phyloP scores from a whole-genome alignment of 1,140 invertebrate genomes.

The Chironomus tepperi region DNA sequence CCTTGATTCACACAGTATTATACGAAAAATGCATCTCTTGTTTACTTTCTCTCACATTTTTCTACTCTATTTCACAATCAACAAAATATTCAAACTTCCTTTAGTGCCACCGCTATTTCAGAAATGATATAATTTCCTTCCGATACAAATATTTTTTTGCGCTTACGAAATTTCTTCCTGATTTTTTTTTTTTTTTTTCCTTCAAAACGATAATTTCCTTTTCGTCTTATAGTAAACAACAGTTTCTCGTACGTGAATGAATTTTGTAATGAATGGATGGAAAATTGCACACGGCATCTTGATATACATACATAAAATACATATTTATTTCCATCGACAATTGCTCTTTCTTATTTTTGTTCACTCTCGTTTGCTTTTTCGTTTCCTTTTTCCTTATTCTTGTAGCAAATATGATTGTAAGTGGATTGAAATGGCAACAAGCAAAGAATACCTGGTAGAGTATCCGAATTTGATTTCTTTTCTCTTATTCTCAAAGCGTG shows the following conservation, averaged over 20 bases:
- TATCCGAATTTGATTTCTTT: too few species aligned
- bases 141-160: not conserved
- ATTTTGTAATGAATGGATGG: not conserved
- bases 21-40: too few species aligned
- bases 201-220: not conserved
- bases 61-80: too few species aligned
- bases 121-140: constrained; percentile 13
- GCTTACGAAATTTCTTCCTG: not conserved
- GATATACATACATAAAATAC: not conserved
- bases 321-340: not conserved
- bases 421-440: too few species aligned
- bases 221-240: not conserved
- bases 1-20: too few species aligned
- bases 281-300: constrained; percentile 12
- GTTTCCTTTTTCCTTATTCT: too few species aligned
- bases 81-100: too few species aligned
- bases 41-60: too few species aligned
- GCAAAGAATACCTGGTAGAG: too few species aligned
- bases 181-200: not conserved
- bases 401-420: too few species aligned
- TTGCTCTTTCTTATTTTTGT: not conserved
- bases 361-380: not conserved
- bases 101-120: too few species aligned
- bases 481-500: too few species aligned
- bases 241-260: constrained; percentile 12